A percentile compares a stretch with the other conserved stretches of the same genome.
These are phyloP conservation scores for Drosophila pandora DNA, from an alignment of 1,140 invertebrate species.

Conservation along the genomic window DNA sequence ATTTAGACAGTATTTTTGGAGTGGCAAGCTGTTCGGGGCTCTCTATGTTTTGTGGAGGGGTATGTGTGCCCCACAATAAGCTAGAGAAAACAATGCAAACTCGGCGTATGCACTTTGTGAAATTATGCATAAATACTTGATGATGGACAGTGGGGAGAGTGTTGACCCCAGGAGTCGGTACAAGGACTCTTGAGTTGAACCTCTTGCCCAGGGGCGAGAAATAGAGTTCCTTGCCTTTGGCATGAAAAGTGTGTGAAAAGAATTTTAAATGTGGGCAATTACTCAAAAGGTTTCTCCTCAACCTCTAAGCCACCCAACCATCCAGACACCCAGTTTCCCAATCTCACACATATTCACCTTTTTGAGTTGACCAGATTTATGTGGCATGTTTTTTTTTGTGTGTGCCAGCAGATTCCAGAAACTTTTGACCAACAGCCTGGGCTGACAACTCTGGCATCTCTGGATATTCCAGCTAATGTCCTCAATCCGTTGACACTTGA, in stretches of 20 bases:
- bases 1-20: conserved; percentile 49
- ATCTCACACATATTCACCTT: conserved; percentile 49
- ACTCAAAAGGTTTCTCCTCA: conserved; percentile 53
- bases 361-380: conserved; percentile 70
- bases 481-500: conserved; percentile 73
- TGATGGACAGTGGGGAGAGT: conserved; percentile 53
- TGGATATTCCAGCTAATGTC: conserved; percentile 74
- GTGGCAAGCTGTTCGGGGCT: background rate
- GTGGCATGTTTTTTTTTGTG: conserved; percentile 25
- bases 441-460: conserved; percentile 33
- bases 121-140: conserved; percentile 72
- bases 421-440: conserved; percentile 45
- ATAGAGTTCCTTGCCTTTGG: conserved; percentile 51
- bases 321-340: background rate
- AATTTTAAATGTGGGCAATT: conserved; percentile 78
- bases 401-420: background rate
- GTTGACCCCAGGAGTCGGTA: conserved; percentile 45
- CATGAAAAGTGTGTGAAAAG: conserved; percentile 72
- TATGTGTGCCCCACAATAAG: conserved; percentile 4
- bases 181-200: conserved; percentile 9
- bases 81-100: conserved; percentile 16
- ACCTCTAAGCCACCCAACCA: no score
- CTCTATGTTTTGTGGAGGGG: background rate
- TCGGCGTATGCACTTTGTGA: conserved; percentile 61
- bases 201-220: conserved; percentile 15